Percentiles rank a stretch among this genome's conserved stretches.
These are phyloP conservation scores for Pollachius pollachius DNA, from an alignment of 2,113 vertebrate species.

Conservation along the genomic window DNA sequence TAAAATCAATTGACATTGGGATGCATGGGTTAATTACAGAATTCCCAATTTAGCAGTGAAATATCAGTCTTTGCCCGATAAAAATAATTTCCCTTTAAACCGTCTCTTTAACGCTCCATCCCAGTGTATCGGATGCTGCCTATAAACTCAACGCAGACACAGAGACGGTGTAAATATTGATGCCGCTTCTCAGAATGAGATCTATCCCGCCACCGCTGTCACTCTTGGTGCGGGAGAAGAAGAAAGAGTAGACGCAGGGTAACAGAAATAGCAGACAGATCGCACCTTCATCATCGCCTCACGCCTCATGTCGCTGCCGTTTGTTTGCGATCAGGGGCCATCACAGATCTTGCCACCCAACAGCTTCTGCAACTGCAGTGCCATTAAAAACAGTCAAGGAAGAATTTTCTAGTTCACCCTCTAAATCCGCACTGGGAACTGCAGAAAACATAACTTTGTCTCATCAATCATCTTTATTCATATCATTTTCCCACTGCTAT, in stretches of 20 bases:
- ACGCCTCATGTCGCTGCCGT: slow-evolving; percentile 60
- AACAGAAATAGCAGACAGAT: slow-evolving; percentile 52
- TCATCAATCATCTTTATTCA: too few relatives aligned
- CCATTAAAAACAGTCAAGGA: not conserved
- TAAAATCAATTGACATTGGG: too few relatives aligned
- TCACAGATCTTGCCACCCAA: slow-evolving; percentile 17
- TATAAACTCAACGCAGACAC: slow-evolving; percentile 29
- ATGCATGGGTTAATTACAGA: too few relatives aligned
- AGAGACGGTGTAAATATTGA: slow-evolving; percentile 66
- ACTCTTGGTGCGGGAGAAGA: slow-evolving; percentile 49
- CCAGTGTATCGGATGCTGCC: slow-evolving; percentile 17
- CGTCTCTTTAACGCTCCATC: slow-evolving; percentile 41
- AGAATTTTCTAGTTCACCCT: not conserved
- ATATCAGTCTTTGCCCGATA: too few relatives aligned
- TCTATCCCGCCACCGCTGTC: slow-evolving; percentile 63
- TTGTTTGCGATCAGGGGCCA: slow-evolving; percentile 34
- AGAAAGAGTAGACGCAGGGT: slow-evolving; percentile 65
- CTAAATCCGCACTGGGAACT: not conserved
- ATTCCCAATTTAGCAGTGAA: too few relatives aligned
- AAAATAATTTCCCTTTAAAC: slow-evolving; percentile 13
- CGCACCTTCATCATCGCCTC: slow-evolving; percentile 40
- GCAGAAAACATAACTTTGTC: too few relatives aligned
- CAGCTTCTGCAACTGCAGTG: slow-evolving; percentile 24
- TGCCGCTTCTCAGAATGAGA: slow-evolving; percentile 68
- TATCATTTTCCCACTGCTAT: too few relatives aligned